Evolutionary conservation across 2,797 vertebrate species (phyloP), one percentile per base, ranked within the genome.

Genomic region (Cephalopachus bancanus): DNA sequence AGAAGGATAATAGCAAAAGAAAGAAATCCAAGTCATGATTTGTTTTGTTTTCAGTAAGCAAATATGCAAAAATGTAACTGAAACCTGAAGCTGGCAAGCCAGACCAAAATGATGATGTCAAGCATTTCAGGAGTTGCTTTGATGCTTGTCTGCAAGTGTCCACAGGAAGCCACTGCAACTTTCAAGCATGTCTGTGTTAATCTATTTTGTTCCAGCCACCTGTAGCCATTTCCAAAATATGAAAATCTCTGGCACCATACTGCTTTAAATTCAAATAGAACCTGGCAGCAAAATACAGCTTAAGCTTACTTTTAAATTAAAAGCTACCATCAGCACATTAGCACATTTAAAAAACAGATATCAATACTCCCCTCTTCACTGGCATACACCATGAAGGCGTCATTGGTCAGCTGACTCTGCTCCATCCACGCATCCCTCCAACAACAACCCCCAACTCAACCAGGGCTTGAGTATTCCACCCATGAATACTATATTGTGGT

Each of bases 31-130:
- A 76, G 16, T 10, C 44, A 20, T 1, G 0, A 1, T 59, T 49
- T 49, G 59, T n/a, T 28, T 93, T 84, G 94, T 83, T 83, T 93
- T 60, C 78, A 93, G 24, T 90, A 88, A 78, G 64, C 91, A 94
- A 92, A 80, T 62, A 90, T 64, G 80, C 51, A 81, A 95, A 96
- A 80, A 83, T 28, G 10, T 85, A 22, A 98, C 83, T 33, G 53
- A 95, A 94, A 94, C 59, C 83, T 79, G 30, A 60, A 97, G 51
- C 0, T 55, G 67, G 15, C 44, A 53, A 72, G 88, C 86, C 93
- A 64, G 6, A 33, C 51, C 20, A 26, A 16, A 59, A 44, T 0
- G 0, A 59, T 26, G 59, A 49, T 53, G n/a, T 14, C 33, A 30
- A 49, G 55, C 78, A 60, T 24, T 71, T 78, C 5, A 37, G 59